A percentile compares a stretch with the other conserved stretches of the same genome.
Conservation (phyloP, 2,888 invertebrate genomes). For the Cryptocephalus primarius region DNA sequence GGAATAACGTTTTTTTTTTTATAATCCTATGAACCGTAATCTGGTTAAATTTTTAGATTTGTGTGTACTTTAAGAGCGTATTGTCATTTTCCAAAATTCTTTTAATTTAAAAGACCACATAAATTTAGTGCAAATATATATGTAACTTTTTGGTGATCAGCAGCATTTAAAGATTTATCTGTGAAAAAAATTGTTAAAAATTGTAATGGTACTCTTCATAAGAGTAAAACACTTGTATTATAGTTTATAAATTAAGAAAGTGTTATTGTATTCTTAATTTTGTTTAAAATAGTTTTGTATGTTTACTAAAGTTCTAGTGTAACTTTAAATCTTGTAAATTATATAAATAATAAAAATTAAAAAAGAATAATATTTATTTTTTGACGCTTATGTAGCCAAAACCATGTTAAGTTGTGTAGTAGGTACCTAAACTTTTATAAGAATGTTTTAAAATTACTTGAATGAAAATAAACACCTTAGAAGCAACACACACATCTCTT, state of each 20-base stretch:
- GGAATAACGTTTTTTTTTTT: no score
- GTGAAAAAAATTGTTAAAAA: constrained; percentile 17
- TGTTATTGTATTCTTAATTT: constrained; percentile 16
- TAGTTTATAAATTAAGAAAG: constrained; percentile 10
- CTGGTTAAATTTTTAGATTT: no score
- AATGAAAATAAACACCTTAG: constrained; percentile 10
- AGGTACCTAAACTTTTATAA: constrained; percentile 24
- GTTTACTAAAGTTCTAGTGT: constrained; percentile 13
- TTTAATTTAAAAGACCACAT: background rate
- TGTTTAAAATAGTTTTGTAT: constrained; percentile 16
- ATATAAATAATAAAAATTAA: constrained; percentile 15
- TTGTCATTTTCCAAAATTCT: background rate
- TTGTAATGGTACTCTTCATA: constrained; percentile 23
- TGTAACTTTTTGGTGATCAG: constrained; percentile 5
- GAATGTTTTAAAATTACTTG: constrained; percentile 20
- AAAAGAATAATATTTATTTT: constrained; percentile 23
- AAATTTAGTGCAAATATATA: no score
- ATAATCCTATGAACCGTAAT: no score
- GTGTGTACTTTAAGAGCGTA: no score
- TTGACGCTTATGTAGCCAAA: constrained; percentile 21
- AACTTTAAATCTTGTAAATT: constrained; percentile 20
- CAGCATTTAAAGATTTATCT: constrained; percentile 3
- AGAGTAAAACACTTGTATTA: constrained; percentile 21
- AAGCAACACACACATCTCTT: no score
- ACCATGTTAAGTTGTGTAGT: constrained; percentile 20